Conservation (phyloP, 2,888 invertebrate genomes). For the Bembecia ichneumoniformis region DNA sequence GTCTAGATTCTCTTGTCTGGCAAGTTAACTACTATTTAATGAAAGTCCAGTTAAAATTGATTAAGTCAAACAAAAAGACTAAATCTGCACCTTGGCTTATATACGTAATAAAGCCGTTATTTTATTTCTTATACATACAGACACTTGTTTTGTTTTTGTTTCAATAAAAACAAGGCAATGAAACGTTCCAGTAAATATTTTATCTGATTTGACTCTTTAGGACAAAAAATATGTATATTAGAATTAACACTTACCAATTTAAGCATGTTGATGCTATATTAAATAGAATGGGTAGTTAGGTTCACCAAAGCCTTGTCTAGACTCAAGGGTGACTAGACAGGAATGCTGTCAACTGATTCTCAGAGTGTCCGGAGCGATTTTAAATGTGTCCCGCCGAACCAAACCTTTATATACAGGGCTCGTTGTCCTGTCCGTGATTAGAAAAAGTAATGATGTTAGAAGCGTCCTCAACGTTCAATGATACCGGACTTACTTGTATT, state of each 20-base stretch:
- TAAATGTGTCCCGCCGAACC: not conserved
- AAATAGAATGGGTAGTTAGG: conserved; percentile 3
- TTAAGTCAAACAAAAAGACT: too few relatives aligned
- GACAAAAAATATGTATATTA: not conserved
- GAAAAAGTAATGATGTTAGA: conserved; percentile 48
- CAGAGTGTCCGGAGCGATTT: too few relatives aligned
- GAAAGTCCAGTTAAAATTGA: too few relatives aligned
- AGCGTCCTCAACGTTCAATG: conserved; percentile 38
- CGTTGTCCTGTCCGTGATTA: conserved; percentile 47
- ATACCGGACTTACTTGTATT: conserved; percentile 35
- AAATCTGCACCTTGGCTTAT: too few relatives aligned
- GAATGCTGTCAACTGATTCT: conserved; percentile 28
- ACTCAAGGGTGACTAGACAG: conserved; percentile 32
- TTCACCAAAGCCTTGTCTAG: conserved; percentile 41
- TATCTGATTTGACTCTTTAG: not conserved
- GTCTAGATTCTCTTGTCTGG: too few relatives aligned
- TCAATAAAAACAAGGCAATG: too few relatives aligned
- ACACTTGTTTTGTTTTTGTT: too few relatives aligned
- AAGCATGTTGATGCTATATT: conserved; percentile 31
- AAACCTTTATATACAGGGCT: conserved; percentile 39
- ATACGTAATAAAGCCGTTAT: too few relatives aligned
- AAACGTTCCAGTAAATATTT: too few relatives aligned
- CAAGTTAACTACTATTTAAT: too few relatives aligned
- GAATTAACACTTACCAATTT: conserved; percentile 55
- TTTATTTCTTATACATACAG: too few relatives aligned